phyloP scores from a whole-genome alignment of 64 coral and sea anemone genomes.

The Montipora efflorescens region DNA sequence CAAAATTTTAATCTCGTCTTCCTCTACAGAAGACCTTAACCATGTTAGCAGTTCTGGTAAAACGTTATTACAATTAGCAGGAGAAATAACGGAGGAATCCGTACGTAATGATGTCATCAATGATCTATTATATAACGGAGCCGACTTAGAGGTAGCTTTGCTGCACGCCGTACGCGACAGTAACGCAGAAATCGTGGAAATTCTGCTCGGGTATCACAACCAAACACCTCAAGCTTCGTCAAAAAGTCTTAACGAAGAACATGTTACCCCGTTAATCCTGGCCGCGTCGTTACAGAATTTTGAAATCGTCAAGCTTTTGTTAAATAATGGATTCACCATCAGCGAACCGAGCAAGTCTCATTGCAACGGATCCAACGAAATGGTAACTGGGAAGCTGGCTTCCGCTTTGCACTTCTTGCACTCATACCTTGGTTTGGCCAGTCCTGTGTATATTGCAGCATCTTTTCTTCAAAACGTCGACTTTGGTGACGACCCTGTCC shows the following conservation, averaged over 20 bases:
- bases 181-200: neutral
- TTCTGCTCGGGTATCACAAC: neutral
- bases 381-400: neutral
- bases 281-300: slow-evolving; percentile 44
- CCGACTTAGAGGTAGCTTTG: slow-evolving; percentile 5
- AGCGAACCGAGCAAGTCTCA: neutral
- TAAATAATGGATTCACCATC: slow-evolving; percentile 20
- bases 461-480: slow-evolving; percentile 29
- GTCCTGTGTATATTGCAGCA: slow-evolving; percentile 28
- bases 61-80: slow-evolving; percentile 14
- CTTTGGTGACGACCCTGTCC: neutral
- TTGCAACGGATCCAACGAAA: neutral
- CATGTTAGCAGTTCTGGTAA: neutral
- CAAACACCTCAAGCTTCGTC: neutral
- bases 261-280: slow-evolving; percentile 3
- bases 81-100: neutral
- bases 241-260: neutral
- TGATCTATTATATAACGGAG: neutral
- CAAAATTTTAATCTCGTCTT: neutral
- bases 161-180: neutral
- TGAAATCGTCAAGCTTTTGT: slow-evolving; percentile 5
- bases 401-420: slow-evolving; percentile 6
- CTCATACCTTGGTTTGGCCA: neutral
- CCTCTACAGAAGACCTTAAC: neutral
- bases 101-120: neutral